Evolutionary conservation across 2,113 vertebrate species (phyloP).

Genomic region (Lucifuga dentata): DNA sequence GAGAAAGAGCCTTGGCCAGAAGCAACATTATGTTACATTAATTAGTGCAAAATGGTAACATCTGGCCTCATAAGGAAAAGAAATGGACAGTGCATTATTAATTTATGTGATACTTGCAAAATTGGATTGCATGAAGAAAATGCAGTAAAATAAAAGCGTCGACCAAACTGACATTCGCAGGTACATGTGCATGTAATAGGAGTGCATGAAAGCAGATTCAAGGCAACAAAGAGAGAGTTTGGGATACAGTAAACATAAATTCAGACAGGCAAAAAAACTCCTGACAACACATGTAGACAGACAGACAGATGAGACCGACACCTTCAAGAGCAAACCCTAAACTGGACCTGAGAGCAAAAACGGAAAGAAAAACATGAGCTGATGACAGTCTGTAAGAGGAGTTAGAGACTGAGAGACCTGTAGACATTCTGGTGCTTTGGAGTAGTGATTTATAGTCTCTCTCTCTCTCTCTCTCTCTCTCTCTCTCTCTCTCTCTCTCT

Average conservation of each 20-base stretch:
- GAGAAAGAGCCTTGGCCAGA: constrained; percentile 47
- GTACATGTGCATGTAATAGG: neutral
- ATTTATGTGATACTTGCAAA: constrained; percentile 1
- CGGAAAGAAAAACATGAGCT: constrained; percentile 54
- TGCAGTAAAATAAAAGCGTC: no score
- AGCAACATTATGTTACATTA: constrained; percentile 43
- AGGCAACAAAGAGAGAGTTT: constrained; percentile 8
- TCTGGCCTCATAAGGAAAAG: neutral
- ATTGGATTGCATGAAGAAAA: neutral
- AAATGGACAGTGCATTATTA: neutral
- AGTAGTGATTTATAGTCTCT: constrained; percentile 71
- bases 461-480: constrained; percentile 21
- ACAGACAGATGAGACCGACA: constrained; percentile 13
- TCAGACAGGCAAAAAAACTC: constrained; percentile 42
- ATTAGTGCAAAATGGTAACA: constrained; percentile 34
- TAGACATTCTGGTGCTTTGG: constrained; percentile 43
- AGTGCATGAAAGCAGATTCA: neutral
- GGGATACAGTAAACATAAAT: constrained; percentile 11
- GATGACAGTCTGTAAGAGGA: constrained; percentile 61
- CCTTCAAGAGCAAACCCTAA: constrained; percentile 21
- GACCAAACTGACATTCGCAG: no score
- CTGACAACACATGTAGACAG: no score
- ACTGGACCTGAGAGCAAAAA: constrained; percentile 50
- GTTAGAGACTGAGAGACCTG: constrained; percentile 41
- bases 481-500: constrained; percentile 45